Evolutionary conservation across 2,888 invertebrate genomes (phyloP).

Genomic region (Apamea epomidion): DNA sequence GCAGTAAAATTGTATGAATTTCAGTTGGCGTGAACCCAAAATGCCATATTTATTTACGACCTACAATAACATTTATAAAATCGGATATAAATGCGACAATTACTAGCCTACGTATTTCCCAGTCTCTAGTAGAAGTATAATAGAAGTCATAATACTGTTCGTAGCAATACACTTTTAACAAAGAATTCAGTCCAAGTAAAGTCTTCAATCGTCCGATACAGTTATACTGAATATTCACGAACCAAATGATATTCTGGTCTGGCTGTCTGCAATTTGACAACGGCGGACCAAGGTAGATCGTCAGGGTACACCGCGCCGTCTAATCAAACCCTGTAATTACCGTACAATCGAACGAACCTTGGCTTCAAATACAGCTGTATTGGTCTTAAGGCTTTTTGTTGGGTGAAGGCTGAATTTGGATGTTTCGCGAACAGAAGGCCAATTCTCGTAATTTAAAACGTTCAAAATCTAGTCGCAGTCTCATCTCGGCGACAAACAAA

Average conservation of each 20-base stretch:
- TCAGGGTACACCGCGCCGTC: constrained; percentile 69
- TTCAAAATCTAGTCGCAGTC: too few relatives aligned
- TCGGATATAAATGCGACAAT: constrained; percentile 20
- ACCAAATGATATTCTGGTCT: constrained; percentile 42
- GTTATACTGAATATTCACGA: constrained; percentile 62
- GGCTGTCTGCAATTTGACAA: constrained; percentile 56
- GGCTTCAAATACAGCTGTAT: constrained; percentile 70
- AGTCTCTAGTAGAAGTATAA: background rate
- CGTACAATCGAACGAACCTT: constrained; percentile 73
- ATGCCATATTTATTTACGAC: constrained; percentile 43
- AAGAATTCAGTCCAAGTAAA: constrained; percentile 38
- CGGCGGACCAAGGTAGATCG: constrained; percentile 41
- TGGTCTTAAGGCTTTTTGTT: constrained; percentile 73
- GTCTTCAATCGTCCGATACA: constrained; percentile 35
- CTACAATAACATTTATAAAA: constrained; percentile 46
- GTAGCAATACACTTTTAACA: background rate
- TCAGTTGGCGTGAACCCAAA: constrained; percentile 41
- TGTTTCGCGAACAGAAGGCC: constrained; percentile 71
- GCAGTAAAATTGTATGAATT: constrained; percentile 31
- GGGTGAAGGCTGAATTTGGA: constrained; percentile 73
- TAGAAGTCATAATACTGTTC: background rate
- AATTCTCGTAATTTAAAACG: too few relatives aligned
- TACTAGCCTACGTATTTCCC: background rate
- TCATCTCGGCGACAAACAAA: too few relatives aligned
- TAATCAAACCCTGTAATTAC: constrained; percentile 73